Conservation (phyloP, 2,888 invertebrate species). For the Imbricaverruca yamaguchii region DNA sequence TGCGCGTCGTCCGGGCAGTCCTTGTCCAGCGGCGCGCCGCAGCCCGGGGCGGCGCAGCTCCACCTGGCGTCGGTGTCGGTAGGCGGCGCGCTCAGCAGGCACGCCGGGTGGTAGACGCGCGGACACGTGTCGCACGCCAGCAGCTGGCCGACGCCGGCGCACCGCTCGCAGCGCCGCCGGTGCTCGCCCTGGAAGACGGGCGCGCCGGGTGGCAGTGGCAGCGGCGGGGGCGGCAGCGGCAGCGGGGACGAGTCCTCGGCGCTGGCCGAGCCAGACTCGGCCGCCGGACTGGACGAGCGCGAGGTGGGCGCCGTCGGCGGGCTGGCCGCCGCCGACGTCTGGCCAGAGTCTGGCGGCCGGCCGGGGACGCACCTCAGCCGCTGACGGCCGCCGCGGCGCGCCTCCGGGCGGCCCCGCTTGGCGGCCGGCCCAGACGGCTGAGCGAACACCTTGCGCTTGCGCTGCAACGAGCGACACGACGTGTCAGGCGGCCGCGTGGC, state of each 20-base stretch:
- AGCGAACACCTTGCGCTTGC: background rate
- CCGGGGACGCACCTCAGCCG: background rate
- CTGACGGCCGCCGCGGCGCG: background rate
- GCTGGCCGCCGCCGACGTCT: background rate
- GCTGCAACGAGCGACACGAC: background rate
- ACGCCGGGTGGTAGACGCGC: background rate
- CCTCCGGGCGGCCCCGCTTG: background rate
- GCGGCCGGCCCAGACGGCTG: background rate
- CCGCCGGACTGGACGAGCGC: background rate
- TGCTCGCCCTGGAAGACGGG: background rate
- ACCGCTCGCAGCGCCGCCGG: background rate
- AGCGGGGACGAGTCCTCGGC: background rate
- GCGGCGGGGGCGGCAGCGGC: background rate
- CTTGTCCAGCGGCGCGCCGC: no score
- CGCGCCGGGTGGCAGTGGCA: background rate
- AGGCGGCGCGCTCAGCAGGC: background rate
- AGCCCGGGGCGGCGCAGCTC: background rate
- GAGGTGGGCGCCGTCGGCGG: background rate
- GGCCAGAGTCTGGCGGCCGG: background rate
- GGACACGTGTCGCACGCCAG: constrained; percentile 8
- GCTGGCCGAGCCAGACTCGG: background rate
- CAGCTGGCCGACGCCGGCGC: constrained; percentile 9
- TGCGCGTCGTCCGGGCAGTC: no score
- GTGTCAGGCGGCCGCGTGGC: no score
- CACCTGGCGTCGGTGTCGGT: background rate